Conservation (phyloP, 2,797 vertebrate species). For the Margarornis squamiger region DNA sequence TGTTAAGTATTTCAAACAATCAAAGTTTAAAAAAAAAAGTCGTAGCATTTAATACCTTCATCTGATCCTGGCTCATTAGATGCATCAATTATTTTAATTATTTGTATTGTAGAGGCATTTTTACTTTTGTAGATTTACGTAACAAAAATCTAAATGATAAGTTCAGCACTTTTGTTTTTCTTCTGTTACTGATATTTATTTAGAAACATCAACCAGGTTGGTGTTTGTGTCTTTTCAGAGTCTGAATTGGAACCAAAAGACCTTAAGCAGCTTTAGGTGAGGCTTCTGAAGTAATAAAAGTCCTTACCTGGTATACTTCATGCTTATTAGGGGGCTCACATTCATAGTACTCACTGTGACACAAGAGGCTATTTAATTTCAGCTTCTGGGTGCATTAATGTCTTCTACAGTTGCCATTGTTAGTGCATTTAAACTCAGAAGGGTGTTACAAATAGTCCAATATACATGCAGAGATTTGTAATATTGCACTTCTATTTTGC, state of each 20-base stretch:
- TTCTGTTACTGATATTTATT: neutral
- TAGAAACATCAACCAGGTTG: neutral
- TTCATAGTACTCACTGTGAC: neutral
- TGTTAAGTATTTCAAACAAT: neutral
- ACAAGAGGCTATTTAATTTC: neutral
- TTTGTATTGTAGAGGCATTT: neutral
- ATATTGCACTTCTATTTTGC: neutral
- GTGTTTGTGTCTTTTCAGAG: neutral
- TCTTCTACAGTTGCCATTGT: neutral
- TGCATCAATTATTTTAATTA: neutral
- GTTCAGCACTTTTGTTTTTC: slow-evolving; percentile 23
- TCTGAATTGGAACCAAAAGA: neutral
- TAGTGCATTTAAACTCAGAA: neutral
- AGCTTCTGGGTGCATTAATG: neutral
- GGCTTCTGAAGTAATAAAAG: neutral
- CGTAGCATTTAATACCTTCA: neutral
- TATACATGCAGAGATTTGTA: neutral
- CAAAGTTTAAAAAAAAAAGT: neutral
- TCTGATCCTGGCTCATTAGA: neutral
- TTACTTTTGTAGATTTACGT: neutral
- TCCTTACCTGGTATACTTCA: neutral
- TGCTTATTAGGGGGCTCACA: neutral
- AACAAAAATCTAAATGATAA: neutral
- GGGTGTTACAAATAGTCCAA: neutral
- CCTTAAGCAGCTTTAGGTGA: neutral